Evolutionary conservation across 2,797 vertebrate genomes (phyloP).

Genomic region (Sebastes hopkinsi): DNA sequence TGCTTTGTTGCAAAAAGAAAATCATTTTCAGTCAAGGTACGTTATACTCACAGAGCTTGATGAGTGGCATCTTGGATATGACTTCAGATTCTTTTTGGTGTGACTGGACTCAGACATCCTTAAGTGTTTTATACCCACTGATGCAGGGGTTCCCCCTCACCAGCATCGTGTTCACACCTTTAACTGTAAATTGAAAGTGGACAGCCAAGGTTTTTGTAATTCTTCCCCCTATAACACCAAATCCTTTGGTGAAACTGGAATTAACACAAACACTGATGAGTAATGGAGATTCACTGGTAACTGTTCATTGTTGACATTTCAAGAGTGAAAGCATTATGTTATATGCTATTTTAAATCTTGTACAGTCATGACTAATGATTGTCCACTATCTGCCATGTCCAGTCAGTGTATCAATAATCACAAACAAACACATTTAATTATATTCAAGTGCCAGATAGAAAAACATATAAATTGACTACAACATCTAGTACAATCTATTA

Average conservation of each 20-base stretch:
- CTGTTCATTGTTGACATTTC: constrained; percentile 31
- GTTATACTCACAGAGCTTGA: constrained; percentile 74
- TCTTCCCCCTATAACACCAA: background rate
- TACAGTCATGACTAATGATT: background rate
- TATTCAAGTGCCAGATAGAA: background rate
- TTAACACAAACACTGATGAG: constrained; percentile 47
- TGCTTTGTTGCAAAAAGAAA: background rate
- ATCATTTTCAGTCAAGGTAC: background rate
- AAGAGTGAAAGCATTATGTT: constrained; percentile 17
- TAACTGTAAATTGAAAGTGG: constrained; percentile 50
- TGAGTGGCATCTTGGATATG: constrained; percentile 52
- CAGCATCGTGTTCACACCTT: background rate
- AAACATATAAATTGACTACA: background rate
- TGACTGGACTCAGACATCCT: constrained; percentile 27
- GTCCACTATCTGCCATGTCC: background rate
- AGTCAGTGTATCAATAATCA: background rate
- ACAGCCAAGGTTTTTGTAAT: constrained; percentile 37
- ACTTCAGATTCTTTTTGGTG: constrained; percentile 22
- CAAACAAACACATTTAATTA: background rate
- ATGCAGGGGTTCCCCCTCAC: constrained; percentile 59
- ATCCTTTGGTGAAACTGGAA: constrained; percentile 67
- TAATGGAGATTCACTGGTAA: background rate
- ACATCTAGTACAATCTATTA: no score
- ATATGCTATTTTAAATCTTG: background rate
- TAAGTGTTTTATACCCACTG: constrained; percentile 59